Evolutionary conservation across 1,140 invertebrate genomes (phyloP).

Genomic region (Cotesia vestalis): DNA sequence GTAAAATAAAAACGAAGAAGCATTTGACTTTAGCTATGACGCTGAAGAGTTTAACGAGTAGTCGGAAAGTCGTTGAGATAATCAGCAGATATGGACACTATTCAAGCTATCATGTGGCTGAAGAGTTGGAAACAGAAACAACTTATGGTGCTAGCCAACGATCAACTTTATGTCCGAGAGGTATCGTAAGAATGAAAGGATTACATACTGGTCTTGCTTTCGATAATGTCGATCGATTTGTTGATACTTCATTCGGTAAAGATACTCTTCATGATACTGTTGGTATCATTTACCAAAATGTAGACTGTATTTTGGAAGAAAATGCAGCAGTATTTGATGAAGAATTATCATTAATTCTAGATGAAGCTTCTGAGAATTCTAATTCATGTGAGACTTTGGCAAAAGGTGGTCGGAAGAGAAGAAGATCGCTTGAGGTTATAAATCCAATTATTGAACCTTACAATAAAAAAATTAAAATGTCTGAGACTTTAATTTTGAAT

Average conservation of each 20-base stretch:
- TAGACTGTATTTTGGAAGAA: background rate
- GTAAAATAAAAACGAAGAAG: slow-evolving; percentile 46
- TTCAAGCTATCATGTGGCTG: slow-evolving; percentile 26
- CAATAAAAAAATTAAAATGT: no score
- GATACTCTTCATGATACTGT: slow-evolving; percentile 16
- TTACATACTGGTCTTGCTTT: slow-evolving; percentile 48
- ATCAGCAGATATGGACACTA: slow-evolving; percentile 32
- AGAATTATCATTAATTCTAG: no score
- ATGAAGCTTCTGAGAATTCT: no score
- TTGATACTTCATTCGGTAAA: slow-evolving; percentile 20
- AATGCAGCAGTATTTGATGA: no score
- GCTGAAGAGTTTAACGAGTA: slow-evolving; percentile 54
- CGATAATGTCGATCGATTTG: slow-evolving; percentile 52
- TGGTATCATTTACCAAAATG: slow-evolving; percentile 26
- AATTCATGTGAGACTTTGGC: no score
- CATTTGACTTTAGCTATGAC: slow-evolving; percentile 50
- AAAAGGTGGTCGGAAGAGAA: no score
- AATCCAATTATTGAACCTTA: no score
- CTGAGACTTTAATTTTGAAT: no score
- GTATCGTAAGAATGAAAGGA: slow-evolving; percentile 34
- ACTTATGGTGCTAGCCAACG: slow-evolving; percentile 34
- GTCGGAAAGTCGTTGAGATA: slow-evolving; percentile 48
- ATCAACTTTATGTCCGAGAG: slow-evolving; percentile 43
- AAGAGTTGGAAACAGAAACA: slow-evolving; percentile 37
- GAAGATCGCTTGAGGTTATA: no score